These are phyloP conservation scores for Drosophila bipectinata DNA, from an alignment of 1,140 invertebrate genomes.

Conservation along the genomic window DNA sequence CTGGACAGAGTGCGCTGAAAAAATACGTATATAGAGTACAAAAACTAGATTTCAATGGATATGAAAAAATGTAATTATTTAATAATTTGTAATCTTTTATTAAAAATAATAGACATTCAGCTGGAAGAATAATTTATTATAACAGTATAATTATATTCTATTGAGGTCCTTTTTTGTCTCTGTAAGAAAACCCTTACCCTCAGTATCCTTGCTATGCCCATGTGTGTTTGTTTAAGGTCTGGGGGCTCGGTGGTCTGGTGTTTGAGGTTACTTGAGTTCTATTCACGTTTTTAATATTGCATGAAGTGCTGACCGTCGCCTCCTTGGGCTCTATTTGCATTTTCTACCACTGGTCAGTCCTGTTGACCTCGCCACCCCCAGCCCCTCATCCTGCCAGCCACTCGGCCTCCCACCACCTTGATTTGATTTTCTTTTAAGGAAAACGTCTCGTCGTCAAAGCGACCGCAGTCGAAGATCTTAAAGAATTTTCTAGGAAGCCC, in stretches of 20 bases:
- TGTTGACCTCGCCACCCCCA: slow-evolving; percentile 2
- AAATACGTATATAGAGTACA: background rate
- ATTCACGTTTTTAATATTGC: slow-evolving; percentile 70
- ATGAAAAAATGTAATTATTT: too few species aligned
- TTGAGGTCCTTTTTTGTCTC: background rate
- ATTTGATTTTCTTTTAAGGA: background rate
- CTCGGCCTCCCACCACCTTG: background rate
- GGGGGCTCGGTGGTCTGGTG: background rate
- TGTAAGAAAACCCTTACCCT: background rate
- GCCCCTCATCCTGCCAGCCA: background rate
- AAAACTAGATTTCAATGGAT: background rate
- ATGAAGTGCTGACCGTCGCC: slow-evolving; percentile 53
- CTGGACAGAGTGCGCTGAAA: background rate
- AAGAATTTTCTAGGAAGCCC: slow-evolving; percentile 76
- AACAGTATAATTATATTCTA: too few species aligned
- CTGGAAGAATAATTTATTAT: too few species aligned
- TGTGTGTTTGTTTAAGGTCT: slow-evolving; percentile 27
- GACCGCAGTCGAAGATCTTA: slow-evolving; percentile 82
- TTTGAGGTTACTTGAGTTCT: slow-evolving; percentile 43
- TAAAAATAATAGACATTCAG: too few species aligned
- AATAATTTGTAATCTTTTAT: too few species aligned
- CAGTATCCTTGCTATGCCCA: background rate
- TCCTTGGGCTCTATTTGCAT: slow-evolving; percentile 60
- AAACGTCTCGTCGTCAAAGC: slow-evolving; percentile 69
- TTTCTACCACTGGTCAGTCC: slow-evolving; percentile 42